These are phyloP conservation scores for Rhorus exstirpatorius DNA, from an alignment of 2,888 invertebrate genomes.

Conservation along the genomic window DNA sequence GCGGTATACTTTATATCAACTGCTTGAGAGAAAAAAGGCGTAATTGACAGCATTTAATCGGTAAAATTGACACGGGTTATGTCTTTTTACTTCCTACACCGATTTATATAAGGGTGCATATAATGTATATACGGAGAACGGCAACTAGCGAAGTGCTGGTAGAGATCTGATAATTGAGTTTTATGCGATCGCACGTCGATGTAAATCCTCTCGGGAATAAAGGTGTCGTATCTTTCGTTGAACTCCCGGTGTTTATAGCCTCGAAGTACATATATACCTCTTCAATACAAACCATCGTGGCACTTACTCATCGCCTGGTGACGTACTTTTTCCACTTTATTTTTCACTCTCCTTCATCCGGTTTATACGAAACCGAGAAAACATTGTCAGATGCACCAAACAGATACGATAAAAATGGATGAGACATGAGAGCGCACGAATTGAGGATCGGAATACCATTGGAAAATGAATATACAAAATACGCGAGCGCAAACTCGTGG, in stretches of 20 bases:
- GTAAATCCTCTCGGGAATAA: constrained; percentile 79
- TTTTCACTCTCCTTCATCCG: constrained; percentile 7
- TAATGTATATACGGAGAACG: not conserved
- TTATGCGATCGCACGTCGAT: constrained; percentile 82
- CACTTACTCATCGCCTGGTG: constrained; percentile 68
- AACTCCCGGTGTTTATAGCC: constrained; percentile 30
- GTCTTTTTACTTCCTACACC: not conserved
- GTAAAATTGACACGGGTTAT: not conserved
- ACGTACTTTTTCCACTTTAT: constrained; percentile 9
- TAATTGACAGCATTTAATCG: not conserved
- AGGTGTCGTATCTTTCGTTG: constrained; percentile 66
- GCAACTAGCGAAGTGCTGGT: constrained; percentile 35
- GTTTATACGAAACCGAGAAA: constrained; percentile 4
- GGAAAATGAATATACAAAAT: constrained; percentile 9
- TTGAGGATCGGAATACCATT: not conserved
- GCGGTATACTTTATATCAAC: not conserved
- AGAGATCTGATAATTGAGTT: constrained; percentile 81
- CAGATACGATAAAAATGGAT: not conserved
- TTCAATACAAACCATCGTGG: constrained; percentile 46
- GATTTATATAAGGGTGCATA: not conserved
- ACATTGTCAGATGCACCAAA: constrained; percentile 5
- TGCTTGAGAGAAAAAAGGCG: constrained; percentile 11
- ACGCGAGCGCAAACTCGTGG: not conserved
- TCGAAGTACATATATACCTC: constrained; percentile 17
- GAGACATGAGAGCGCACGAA: not conserved